Evolutionary conservation across 2,797 vertebrate genomes (phyloP).

Genomic region (Mycteria americana): DNA sequence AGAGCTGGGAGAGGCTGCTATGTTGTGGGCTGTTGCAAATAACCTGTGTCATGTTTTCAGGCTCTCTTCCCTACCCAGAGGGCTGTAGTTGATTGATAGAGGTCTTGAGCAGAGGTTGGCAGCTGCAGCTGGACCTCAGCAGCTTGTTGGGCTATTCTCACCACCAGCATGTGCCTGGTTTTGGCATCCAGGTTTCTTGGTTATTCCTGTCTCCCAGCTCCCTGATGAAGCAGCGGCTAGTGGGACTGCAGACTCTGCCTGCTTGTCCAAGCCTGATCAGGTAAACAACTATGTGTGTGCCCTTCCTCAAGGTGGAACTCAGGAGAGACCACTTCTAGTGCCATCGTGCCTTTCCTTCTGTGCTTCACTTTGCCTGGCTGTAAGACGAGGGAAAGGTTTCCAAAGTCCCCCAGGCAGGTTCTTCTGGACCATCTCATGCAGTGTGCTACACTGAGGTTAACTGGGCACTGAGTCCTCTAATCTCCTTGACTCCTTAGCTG

Average conservation of each 20-base stretch:
- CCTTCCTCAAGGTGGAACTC: background rate
- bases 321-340: background rate
- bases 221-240: rapidly evolving
- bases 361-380: background rate
- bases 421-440: background rate
- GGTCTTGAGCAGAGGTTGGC: background rate
- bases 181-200: background rate
- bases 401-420: background rate
- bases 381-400: background rate
- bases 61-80: background rate
- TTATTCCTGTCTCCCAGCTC: background rate
- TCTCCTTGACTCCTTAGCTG: background rate
- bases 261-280: background rate
- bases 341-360: background rate
- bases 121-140: background rate
- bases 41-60: background rate
- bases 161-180: background rate
- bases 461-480: background rate
- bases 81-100: background rate
- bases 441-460: background rate
- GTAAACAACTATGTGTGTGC: background rate
- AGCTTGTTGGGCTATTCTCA: background rate
- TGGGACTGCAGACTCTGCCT: background rate
- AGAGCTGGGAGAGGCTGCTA: background rate
- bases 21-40: background rate